Evolutionary conservation across 2,113 vertebrate species (phyloP).

Genomic region (Silurus asotus): DNA sequence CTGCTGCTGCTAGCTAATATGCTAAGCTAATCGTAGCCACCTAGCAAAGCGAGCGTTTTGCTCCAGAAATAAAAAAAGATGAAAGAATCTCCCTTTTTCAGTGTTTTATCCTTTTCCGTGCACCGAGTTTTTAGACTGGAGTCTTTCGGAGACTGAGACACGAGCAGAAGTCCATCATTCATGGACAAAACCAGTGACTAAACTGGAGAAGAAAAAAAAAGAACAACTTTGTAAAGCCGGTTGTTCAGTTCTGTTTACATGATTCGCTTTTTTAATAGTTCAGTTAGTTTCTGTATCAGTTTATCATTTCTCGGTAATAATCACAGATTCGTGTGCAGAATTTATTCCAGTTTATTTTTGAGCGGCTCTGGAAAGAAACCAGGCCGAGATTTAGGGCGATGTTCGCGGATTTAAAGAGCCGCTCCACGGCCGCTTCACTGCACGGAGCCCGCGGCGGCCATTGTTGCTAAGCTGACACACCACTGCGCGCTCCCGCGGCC

Average conservation of each 20-base stretch:
- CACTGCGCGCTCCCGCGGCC: conserved; percentile 34
- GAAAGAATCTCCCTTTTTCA: conserved; percentile 64
- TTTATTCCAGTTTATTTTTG: conserved; percentile 81
- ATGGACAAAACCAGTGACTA: conserved; percentile 65
- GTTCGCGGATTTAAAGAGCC: conserved; percentile 77
- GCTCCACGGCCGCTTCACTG: conserved; percentile 73
- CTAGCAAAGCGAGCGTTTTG: conserved; percentile 45
- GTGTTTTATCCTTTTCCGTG: conserved; percentile 70
- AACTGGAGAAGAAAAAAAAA: conserved; percentile 74
- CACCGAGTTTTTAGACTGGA: conserved; percentile 68
- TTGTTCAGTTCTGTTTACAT: conserved; percentile 79
- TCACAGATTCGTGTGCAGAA: conserved; percentile 79
- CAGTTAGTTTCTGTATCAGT: conserved; percentile 72
- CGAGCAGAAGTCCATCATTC: conserved; percentile 68
- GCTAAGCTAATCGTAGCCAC: conserved; percentile 64
- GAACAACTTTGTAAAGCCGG: conserved; percentile 70
- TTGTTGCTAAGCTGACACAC: conserved; percentile 71
- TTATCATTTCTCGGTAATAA: conserved; percentile 75
- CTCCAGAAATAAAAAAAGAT: conserved; percentile 63
- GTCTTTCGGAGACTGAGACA: conserved; percentile 66
- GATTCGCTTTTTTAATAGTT: conserved; percentile 70
- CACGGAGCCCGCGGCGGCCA: conserved; percentile 76
- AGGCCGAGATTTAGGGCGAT: conserved; percentile 82
- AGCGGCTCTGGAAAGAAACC: conserved; percentile 78
- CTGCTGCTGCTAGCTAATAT: conserved; percentile 72